These are phyloP conservation scores for Cirrhinus molitorella DNA, from an alignment of 2,797 vertebrate genomes.

Conservation along the genomic window DNA sequence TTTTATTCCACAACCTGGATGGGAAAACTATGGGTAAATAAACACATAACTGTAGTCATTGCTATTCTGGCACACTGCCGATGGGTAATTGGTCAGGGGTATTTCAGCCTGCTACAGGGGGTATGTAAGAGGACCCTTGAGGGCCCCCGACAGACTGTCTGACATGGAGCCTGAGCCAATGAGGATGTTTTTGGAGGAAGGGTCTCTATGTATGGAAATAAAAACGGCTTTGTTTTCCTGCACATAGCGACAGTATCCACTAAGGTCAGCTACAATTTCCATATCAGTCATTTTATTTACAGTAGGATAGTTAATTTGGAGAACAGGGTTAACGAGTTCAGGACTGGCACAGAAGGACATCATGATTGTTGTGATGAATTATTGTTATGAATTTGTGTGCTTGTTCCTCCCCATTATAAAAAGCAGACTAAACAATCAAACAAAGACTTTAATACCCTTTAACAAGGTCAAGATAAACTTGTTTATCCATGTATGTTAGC, in stretches of 20 bases:
- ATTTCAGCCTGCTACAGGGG: conserved; percentile 56
- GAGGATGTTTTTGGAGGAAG: conserved; percentile 49
- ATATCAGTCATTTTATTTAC: conserved; percentile 44
- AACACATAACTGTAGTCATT: conserved; percentile 50
- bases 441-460: conserved; percentile 28
- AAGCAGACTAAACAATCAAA: conserved; percentile 1
- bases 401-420: conserved; percentile 17
- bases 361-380: conserved; percentile 1
- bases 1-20: conserved; percentile 18
- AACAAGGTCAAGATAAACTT: conserved; percentile 28
- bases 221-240: conserved; percentile 51
- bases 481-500: conserved; percentile 20
- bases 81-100: conserved; percentile 61
- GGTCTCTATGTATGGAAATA: conserved; percentile 62
- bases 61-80: conserved; percentile 49
- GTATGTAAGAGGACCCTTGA: conserved; percentile 62
- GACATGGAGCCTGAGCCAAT: conserved; percentile 56
- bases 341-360: background rate
- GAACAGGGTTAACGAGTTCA: conserved; percentile 12
- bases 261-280: conserved; percentile 36
- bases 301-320: conserved; percentile 23
- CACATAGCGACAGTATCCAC: conserved; percentile 52
- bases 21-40: conserved; percentile 54
- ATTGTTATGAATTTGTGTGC: conserved; percentile 9
- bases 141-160: conserved; percentile 51